Evolutionary conservation across 2,797 vertebrate genomes (phyloP).

Genomic region (Helarctos malayanus): DNA sequence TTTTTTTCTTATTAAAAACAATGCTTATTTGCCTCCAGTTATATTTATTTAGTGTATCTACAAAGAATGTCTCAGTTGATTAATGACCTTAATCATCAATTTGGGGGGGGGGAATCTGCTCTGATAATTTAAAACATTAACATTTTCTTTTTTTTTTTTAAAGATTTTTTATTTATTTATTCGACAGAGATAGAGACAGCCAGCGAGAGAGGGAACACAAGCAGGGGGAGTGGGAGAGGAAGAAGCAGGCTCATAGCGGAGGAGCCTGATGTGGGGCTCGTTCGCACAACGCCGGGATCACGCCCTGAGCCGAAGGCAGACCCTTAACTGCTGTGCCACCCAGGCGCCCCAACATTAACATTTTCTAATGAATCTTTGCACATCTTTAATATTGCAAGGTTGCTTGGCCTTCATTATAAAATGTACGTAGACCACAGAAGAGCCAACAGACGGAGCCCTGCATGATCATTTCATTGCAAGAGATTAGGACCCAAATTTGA

Average conservation of each 20-base stretch:
- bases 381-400: slow-evolving; percentile 39
- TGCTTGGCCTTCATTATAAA: slow-evolving; percentile 19
- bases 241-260: no score
- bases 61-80: not conserved
- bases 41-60: slow-evolving; percentile 6
- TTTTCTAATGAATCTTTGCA: slow-evolving; percentile 48
- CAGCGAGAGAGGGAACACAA: no score
- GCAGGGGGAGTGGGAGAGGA: no score
- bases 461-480: not conserved
- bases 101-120: slow-evolving; percentile 58
- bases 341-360: not conserved
- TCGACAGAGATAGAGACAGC: no score
- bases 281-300: no score
- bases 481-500: slow-evolving; percentile 42
- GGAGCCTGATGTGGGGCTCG: no score
- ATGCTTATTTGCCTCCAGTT: not conserved
- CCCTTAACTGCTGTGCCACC: no score
- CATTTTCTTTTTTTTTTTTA: not conserved
- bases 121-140: slow-evolving; percentile 47
- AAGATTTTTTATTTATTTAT: no score
- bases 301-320: no score
- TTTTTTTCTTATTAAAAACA: slow-evolving; percentile 52
- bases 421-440: not conserved
- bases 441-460: not conserved
- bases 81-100: slow-evolving; percentile 55